A percentile compares a stretch with the other conserved stretches of the same genome.
These are phyloP conservation scores for Neotoma lepida DNA, from an alignment of 2,113 vertebrate species.

Conservation along the genomic window DNA sequence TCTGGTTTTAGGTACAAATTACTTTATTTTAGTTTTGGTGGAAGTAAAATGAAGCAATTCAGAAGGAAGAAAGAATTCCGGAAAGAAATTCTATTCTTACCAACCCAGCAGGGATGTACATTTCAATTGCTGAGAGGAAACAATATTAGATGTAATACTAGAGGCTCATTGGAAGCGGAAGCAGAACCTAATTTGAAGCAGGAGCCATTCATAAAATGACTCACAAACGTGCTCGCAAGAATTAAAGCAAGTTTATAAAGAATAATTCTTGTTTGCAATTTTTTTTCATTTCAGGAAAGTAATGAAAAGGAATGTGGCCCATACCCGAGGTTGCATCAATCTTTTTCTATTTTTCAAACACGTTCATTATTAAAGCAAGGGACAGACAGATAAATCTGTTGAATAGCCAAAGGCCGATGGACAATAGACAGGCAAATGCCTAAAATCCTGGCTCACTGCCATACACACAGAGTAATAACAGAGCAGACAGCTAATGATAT, in stretches of 20 bases:
- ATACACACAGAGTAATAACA: not conserved
- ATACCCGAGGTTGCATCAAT: not conserved
- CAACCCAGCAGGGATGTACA: conserved; percentile 82
- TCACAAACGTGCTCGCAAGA: conserved; percentile 80
- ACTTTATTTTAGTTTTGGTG: conserved; percentile 78
- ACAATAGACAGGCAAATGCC: not conserved
- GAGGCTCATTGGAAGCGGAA: conserved; percentile 81
- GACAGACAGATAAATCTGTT: not conserved
- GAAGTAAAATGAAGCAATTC: conserved; percentile 83
- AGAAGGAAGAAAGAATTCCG: conserved; percentile 81
- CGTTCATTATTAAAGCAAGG: not conserved
- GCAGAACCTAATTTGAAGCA: conserved; percentile 80
- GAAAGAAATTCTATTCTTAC: conserved; percentile 84
- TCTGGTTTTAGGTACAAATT: conserved; percentile 80
- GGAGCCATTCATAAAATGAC: conserved; percentile 84
- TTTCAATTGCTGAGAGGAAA: conserved; percentile 83
- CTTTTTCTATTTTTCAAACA: conserved; percentile 46
- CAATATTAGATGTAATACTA: conserved; percentile 82
- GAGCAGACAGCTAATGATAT: not conserved
- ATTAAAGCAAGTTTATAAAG: conserved; percentile 81
- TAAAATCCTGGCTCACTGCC: not conserved
- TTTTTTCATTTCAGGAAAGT: conserved; percentile 53
- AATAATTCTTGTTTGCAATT: conserved; percentile 76
- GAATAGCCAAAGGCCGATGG: not conserved
- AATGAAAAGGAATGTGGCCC: conserved; percentile 57